Evolutionary conservation across 2,888 invertebrate species (phyloP), one percentile per base, ranked within the genome.

Genomic region (Ormyrus labotus): DNA sequence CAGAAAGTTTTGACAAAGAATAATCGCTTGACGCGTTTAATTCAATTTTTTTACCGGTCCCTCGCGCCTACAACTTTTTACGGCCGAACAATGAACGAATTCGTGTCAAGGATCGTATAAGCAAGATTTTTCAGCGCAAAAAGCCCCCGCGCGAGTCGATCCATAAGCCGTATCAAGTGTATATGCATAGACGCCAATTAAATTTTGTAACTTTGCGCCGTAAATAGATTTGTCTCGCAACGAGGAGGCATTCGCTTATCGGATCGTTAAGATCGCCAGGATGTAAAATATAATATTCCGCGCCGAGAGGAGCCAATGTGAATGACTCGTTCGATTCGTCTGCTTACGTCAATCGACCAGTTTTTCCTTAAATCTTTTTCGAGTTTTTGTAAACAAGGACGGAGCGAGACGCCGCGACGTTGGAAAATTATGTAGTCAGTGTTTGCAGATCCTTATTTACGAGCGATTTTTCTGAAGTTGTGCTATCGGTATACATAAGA

Each of bases 31-130:
- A 55, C 67, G 19, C 19, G 19, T 19, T 19, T 19, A 13, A 69
- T 61, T 53, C 53, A 58, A 72, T 48, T 61, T 68, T 65, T 69
- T 13, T 10, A 50, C 50, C 57, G 48, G 11, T 50, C 6, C n/a
- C 10, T 68, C 34, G 13, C 57, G 19, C 53, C 53, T 11, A 71
- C 48, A 71, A 78, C 53, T 73, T 78, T 69, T 74, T 70, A 70
- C 74, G 64, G 45, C n/a, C 64, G 58, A 74, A 80, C 74, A 80
- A 75, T 80, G 47, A 73, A 58, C 70, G 64, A 69, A 79, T 79
- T 58, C 55, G 13, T 80, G 80, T 80, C 80, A 80, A 80, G 80
- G 80, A 65, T 78, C 63, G 19, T 11, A 50, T 48, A 53, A 19
- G 34, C 63, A 71, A 65, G n/a, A 78, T 78, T 68, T 19, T 57